These are phyloP conservation scores for Chaetorhynchus papuensis DNA, from an alignment of 2,113 vertebrate species.

Conservation along the genomic window DNA sequence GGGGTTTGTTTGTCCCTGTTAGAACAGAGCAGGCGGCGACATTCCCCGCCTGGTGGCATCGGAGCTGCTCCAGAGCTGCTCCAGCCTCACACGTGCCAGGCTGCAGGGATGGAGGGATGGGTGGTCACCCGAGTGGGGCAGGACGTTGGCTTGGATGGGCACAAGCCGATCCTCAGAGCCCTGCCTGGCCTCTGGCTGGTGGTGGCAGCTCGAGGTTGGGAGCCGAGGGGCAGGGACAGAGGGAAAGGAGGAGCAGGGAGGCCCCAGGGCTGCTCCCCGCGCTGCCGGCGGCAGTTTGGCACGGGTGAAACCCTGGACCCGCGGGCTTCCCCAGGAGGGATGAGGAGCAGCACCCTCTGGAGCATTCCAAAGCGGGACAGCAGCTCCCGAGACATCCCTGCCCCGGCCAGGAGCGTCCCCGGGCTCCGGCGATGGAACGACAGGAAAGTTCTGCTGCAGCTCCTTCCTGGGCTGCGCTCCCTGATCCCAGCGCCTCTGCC, in stretches of 20 bases:
- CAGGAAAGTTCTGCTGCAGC: neutral
- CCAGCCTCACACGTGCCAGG: neutral
- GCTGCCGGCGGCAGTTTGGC: neutral
- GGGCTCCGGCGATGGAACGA: accelerated
- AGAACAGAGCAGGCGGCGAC: neutral
- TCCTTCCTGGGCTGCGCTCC: neutral
- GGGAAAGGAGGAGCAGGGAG: neutral
- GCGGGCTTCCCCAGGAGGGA: neutral
- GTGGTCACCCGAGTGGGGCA: neutral
- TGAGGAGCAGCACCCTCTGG: neutral
- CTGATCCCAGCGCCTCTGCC: accelerated
- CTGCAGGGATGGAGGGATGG: neutral
- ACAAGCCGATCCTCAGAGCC: neutral
- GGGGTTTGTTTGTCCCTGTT: neutral
- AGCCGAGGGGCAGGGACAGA: neutral
- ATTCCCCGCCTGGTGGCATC: neutral
- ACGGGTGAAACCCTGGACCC: neutral
- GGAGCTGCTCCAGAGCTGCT: neutral
- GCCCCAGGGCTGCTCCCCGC: neutral
- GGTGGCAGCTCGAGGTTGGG: neutral
- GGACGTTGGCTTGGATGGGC: neutral
- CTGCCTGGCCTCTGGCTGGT: neutral
- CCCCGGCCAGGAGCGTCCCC: neutral
- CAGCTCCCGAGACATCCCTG: accelerated
- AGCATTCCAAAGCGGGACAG: neutral